Evolutionary conservation across 2,113 vertebrate genomes (phyloP).

Genomic region (Nycticebus coucang): DNA sequence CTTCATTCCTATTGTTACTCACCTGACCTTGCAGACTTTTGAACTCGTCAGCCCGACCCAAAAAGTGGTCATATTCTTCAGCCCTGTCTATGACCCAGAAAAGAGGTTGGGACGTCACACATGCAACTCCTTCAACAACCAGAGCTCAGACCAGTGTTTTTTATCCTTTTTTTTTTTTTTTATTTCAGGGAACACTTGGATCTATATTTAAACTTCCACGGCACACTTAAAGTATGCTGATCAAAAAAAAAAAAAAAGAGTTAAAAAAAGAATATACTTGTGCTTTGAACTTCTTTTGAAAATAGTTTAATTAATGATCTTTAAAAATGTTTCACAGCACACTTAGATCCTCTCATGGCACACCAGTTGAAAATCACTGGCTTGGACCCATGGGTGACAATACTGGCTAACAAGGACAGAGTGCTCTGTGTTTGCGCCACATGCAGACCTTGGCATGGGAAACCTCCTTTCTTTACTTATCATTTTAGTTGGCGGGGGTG

Average conservation of each 20-base stretch:
- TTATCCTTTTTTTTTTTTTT: too few relatives aligned
- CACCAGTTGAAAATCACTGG: too few relatives aligned
- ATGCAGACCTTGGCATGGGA: conserved; percentile 5
- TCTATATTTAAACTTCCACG: too few relatives aligned
- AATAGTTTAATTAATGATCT: too few relatives aligned
- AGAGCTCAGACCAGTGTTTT: background rate
- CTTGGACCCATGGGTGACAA: background rate
- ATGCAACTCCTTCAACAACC: conserved; percentile 18
- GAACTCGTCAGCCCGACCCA: background rate
- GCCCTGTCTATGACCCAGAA: background rate
- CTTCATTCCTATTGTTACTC: background rate
- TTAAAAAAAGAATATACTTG: too few relatives aligned
- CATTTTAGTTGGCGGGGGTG: background rate
- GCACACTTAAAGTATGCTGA: too few relatives aligned
- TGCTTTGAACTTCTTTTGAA: too few relatives aligned
- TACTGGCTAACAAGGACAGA: background rate
- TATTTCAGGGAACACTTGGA: too few relatives aligned
- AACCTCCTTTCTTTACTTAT: conserved; percentile 31
- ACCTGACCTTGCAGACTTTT: background rate
- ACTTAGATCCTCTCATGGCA: too few relatives aligned
- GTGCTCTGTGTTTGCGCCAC: background rate
- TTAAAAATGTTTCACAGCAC: too few relatives aligned
- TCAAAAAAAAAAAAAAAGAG: too few relatives aligned
- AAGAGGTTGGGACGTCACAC: background rate
- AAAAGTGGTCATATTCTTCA: conserved; percentile 12